A percentile compares a stretch with the other conserved stretches of the same genome.
These are phyloP conservation scores for Mormyrus lacerda DNA, from an alignment of 2,113 vertebrate genomes.

Conservation along the genomic window DNA sequence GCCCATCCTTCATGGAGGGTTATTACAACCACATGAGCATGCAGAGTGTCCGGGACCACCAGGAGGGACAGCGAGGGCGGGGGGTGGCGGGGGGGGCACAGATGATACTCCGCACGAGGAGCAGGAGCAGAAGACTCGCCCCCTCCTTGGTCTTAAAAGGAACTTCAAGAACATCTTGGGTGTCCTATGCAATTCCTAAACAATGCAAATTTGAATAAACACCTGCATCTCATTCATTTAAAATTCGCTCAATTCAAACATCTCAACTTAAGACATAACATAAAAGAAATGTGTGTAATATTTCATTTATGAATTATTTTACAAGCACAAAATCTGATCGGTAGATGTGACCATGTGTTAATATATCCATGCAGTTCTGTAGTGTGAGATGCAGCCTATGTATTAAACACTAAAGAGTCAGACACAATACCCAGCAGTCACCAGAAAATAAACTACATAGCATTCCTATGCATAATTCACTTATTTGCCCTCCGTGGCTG, in stretches of 20 bases:
- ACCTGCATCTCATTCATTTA: neutral
- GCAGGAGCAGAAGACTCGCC: neutral
- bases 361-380: neutral
- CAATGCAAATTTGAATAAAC: neutral
- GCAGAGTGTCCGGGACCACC: neutral
- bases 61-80: neutral
- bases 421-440: neutral
- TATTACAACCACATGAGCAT: slow-evolving; percentile 10
- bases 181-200: neutral
- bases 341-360: neutral
- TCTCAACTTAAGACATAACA: neutral
- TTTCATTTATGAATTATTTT: neutral
- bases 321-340: neutral
- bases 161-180: neutral
- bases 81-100: neutral
- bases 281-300: neutral
- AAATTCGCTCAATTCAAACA: neutral
- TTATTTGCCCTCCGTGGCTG: neutral
- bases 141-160: neutral
- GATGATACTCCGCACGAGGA: neutral
- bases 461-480: neutral
- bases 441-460: neutral
- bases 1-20: neutral
- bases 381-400: neutral
- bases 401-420: neutral